These are phyloP conservation scores for Papilio protenor DNA, from an alignment of 2,888 invertebrate species.

Conservation along the genomic window DNA sequence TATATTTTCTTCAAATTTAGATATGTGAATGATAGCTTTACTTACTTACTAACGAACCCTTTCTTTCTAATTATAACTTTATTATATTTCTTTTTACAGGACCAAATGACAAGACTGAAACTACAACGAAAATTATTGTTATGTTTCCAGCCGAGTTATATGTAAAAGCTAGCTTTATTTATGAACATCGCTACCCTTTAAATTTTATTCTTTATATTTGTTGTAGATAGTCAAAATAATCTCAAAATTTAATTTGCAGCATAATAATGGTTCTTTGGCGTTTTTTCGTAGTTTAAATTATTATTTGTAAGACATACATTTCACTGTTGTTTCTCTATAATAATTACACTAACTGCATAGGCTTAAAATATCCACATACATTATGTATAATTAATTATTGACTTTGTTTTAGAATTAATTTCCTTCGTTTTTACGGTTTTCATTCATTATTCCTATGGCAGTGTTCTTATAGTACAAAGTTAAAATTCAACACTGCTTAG, in stretches of 20 bases:
- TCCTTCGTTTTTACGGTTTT: conserved; percentile 1
- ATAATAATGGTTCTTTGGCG: conserved; percentile 22
- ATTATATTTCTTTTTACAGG: conserved; percentile 59
- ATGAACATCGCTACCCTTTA: conserved; percentile 54
- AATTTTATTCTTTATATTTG: conserved; percentile 28
- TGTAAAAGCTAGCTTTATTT: conserved; percentile 61
- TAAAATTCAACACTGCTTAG: conserved; percentile 41
- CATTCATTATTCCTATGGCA: conserved; percentile 22
- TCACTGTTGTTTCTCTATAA: conserved; percentile 3
- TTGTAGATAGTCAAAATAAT: conserved; percentile 25
- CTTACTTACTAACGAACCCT: too few species aligned
- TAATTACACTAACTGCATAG: neutral
- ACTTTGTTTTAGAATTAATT: conserved; percentile 4
- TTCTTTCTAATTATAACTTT: neutral
- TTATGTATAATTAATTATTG: conserved; percentile 5
- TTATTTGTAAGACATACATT: neutral
- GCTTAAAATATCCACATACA: neutral
- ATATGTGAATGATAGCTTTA: neutral
- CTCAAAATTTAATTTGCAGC: conserved; percentile 32
- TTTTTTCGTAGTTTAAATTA: conserved; percentile 1
- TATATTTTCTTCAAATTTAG: too few species aligned
- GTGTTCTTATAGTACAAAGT: conserved; percentile 45
- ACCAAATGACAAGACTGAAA: conserved; percentile 75
- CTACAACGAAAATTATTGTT: conserved; percentile 71
- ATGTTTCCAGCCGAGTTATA: conserved; percentile 57